Evolutionary conservation across 2,888 invertebrate genomes (phyloP), one percentile per base, ranked within the genome.

Genomic region (Yponomeuta sedellus): DNA sequence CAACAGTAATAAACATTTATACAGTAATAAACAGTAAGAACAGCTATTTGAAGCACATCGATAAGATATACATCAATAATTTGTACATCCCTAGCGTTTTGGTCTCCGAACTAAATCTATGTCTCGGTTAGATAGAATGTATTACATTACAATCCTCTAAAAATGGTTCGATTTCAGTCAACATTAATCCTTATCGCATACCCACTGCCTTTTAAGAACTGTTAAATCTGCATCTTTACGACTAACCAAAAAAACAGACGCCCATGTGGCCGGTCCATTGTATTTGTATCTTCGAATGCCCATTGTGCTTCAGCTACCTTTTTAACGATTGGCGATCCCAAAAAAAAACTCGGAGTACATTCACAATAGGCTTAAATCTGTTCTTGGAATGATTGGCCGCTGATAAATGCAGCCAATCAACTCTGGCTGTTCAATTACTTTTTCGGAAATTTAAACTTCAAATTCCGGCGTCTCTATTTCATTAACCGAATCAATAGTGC

Each of bases 211-310:
- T 74, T 79, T 76, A 72, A 71, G 75, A 81, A 85, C 83, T 83
- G 84, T 85, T 82, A 82, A 71, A 84, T 81, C 80, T 78, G 79
- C 82, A 85, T 81, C 79, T 80, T 81, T 67, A 81, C 75, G 73
- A 78, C 80, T 77, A 80, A 77, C 72, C 76, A 83, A 83, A 83
- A 85, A 79, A 77, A 83, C 81, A 75, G 78, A 72, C 78, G 74
- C 61, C 83, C 87, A 86, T 85, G 82, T 88, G 86, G 86, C 80
- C 77, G 74, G 74, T 56, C 67, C 56, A 90, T 90, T 90, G 90
- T 90, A 74, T 82, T 90, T 90, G 90, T 90, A 74, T 82, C 77
- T 65, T 25, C 16, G 78, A 71, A 74, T 70, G 69, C 66, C 85
- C 81, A 89, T 89, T 89, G 89, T 88, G 74, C 76, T 80, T 71